Percentiles rank a stretch among this genome's conserved stretches.
Conservation (phyloP, 2,888 invertebrate genomes). For the Nymphalis urticae region DNA sequence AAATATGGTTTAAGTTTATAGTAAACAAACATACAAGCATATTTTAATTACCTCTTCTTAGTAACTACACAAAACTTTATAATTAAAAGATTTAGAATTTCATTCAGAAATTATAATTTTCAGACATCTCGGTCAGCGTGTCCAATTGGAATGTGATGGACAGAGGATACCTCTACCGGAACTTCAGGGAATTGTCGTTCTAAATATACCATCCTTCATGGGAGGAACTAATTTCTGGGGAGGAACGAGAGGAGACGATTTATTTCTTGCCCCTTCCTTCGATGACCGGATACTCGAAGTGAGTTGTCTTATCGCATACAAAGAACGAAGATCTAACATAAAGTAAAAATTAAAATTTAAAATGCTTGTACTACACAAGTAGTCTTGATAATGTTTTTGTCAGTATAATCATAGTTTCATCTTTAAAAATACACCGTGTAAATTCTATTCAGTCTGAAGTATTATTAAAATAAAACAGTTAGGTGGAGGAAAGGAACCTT, state of each 20-base stretch:
- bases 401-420: no score
- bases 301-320: conserved; percentile 21
- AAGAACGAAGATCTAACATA: no score
- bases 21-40: no score
- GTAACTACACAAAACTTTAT: background rate
- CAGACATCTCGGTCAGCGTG: conserved; percentile 94
- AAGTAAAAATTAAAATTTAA: no score
- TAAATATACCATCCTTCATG: conserved; percentile 97
- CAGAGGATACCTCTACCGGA: conserved; percentile 97
- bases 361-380: no score
- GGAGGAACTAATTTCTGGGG: conserved; percentile 99
- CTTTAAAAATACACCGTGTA: no score
- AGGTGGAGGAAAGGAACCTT: no score
- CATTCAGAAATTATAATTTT: conserved; percentile 15
- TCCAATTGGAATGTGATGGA: conserved; percentile 97
- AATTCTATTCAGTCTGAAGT: no score
- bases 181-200: conserved; percentile 96
- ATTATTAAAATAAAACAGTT: no score
- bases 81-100: background rate
- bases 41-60: background rate
- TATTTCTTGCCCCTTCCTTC: conserved; percentile 95
- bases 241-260: conserved; percentile 93
- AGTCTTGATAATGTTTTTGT: no score
- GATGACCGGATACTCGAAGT: conserved; percentile 98
- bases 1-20: background rate